Evolutionary conservation across 2,888 invertebrate genomes (phyloP).

Genomic region (Perizoma flavofasciatum): DNA sequence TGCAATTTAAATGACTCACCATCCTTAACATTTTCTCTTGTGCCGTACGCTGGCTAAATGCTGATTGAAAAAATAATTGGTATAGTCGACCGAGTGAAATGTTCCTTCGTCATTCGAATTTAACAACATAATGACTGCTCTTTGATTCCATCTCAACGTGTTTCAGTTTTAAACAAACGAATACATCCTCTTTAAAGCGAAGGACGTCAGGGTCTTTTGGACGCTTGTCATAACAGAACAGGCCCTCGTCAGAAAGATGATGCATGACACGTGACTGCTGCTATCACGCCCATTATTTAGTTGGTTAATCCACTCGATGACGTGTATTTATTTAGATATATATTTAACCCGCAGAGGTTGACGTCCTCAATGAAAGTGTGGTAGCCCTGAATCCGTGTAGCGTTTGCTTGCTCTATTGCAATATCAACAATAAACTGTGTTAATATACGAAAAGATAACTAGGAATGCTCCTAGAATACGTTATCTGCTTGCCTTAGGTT

Average conservation of each 20-base stretch:
- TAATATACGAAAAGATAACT: constrained; percentile 59
- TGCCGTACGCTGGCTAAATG: constrained; percentile 24
- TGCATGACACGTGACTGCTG: constrained; percentile 48
- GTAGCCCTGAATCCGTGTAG: constrained; percentile 40
- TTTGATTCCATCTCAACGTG: constrained; percentile 34
- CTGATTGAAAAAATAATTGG: constrained; percentile 37
- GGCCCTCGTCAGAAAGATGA: constrained; percentile 51
- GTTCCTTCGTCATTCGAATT: constrained; percentile 42
- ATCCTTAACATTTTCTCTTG: constrained; percentile 52
- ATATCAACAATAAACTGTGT: constrained; percentile 52
- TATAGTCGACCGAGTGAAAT: constrained; percentile 32
- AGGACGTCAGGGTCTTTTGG: constrained; percentile 30
- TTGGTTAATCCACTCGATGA: constrained; percentile 54
- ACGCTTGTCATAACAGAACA: constrained; percentile 44
- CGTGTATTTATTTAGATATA: constrained; percentile 50
- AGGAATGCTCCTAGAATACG: constrained; percentile 61
- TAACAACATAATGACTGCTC: constrained; percentile 49
- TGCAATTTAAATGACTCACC: constrained; percentile 71
- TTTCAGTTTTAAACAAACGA: constrained; percentile 13
- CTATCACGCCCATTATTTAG: constrained; percentile 48
- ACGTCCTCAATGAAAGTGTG: constrained; percentile 40
- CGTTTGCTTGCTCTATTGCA: constrained; percentile 51
- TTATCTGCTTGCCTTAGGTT: constrained; percentile 73
- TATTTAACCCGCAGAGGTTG: constrained; percentile 43
- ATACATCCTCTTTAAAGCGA: constrained; percentile 1